These are phyloP conservation scores for Megalops atlanticus DNA, from an alignment of 2,113 vertebrate genomes.

Conservation along the genomic window DNA sequence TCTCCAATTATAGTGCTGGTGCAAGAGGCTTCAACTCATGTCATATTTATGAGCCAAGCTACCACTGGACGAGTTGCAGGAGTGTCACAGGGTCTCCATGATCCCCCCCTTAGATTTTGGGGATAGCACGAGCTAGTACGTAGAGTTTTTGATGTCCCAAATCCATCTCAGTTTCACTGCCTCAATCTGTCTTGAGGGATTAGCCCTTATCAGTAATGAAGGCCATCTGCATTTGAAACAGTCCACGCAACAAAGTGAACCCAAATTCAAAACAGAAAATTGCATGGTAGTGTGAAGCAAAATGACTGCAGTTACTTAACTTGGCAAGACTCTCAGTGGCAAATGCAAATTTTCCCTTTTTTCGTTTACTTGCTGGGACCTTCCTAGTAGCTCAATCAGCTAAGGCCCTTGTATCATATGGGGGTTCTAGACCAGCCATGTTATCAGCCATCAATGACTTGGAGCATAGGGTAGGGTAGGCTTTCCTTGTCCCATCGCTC, in stretches of 20 bases:
- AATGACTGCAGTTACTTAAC: background rate
- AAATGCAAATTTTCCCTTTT: too few species aligned
- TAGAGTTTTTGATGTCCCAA: background rate
- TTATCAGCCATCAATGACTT: too few species aligned
- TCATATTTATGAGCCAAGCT: slow-evolving; percentile 24
- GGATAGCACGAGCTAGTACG: background rate
- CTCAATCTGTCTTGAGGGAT: slow-evolving; percentile 2
- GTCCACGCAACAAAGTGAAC: slow-evolving; percentile 37
- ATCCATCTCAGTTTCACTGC: slow-evolving; percentile 9
- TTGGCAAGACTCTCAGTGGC: background rate
- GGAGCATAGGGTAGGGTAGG: too few species aligned
- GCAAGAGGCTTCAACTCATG: slow-evolving; percentile 42
- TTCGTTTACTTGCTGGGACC: too few species aligned
- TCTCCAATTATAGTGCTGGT: slow-evolving; percentile 36
- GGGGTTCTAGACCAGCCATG: too few species aligned
- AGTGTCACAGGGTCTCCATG: background rate
- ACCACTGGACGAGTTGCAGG: background rate
- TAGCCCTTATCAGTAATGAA: slow-evolving; percentile 38
- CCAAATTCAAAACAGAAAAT: slow-evolving; percentile 29
- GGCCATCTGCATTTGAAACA: slow-evolving; percentile 52
- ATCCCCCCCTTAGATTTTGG: background rate
- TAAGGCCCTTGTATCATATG: too few species aligned
- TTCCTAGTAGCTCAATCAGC: too few species aligned
- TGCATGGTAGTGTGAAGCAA: slow-evolving; percentile 30
- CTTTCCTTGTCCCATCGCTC: too few species aligned